Conservation (phyloP, 2,888 invertebrate species). For the Euproctis similis region DNA sequence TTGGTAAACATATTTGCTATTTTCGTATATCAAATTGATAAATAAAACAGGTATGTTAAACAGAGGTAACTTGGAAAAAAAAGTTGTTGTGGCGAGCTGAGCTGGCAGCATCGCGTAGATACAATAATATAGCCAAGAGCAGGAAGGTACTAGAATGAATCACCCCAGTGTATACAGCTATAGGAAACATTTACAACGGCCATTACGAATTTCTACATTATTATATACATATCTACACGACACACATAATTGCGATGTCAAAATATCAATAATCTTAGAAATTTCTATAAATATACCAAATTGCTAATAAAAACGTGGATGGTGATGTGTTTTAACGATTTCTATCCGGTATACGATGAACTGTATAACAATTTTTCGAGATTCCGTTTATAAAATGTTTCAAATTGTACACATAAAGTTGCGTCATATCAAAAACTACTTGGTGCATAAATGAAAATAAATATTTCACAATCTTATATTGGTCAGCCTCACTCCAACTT, state of each 20-base stretch:
- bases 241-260: slow-evolving; percentile 4
- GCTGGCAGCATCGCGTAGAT: slow-evolving; percentile 39
- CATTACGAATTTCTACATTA: slow-evolving; percentile 11
- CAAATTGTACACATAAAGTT: no score
- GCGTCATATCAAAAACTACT: no score
- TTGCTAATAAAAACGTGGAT: not conserved
- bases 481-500: no score
- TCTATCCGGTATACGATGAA: not conserved
- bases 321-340: not conserved
- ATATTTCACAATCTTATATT: no score
- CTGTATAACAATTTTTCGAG: no score
- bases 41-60: no score
- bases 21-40: no score
- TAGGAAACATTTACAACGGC: slow-evolving; percentile 41
- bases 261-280: slow-evolving; percentile 5
- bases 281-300: slow-evolving; percentile 1
- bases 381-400: no score
- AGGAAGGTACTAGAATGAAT: slow-evolving; percentile 39
- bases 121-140: slow-evolving; percentile 44
- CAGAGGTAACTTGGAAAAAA: no score
- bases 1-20: no score
- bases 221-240: slow-evolving; percentile 6
- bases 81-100: slow-evolving; percentile 9
- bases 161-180: slow-evolving; percentile 50
- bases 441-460: no score